Conservation (phyloP, 2,797 vertebrate genomes). For the Schizopygopsis malacanthus region DNA sequence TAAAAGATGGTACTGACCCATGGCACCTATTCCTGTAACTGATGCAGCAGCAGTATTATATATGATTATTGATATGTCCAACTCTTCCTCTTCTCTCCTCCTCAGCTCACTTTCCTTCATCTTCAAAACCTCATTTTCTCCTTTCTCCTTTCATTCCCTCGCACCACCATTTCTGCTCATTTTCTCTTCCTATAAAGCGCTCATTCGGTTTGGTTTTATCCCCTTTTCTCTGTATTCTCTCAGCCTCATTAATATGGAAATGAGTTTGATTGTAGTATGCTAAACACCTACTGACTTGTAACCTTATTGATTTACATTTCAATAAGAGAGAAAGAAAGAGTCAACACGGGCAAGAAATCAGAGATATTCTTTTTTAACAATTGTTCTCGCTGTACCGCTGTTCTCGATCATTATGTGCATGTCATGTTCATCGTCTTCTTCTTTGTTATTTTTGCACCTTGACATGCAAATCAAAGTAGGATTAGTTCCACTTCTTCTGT, state of each 20-base stretch:
- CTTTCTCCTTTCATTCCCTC: not conserved
- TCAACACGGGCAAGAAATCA: not conserved
- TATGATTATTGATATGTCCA: not conserved
- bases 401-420: not conserved
- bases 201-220: not conserved
- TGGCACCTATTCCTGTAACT: too few species aligned
- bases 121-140: constrained; percentile 12
- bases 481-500: not conserved
- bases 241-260: constrained; percentile 41
- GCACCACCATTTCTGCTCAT: not conserved
- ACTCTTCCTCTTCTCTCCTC: not conserved
- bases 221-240: not conserved
- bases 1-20: too few species aligned
- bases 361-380: not conserved
- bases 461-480: constrained; percentile 10
- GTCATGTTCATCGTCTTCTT: not conserved
- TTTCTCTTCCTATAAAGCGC: not conserved
- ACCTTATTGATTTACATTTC: constrained; percentile 16
- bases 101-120: not conserved
- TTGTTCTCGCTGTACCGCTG: not conserved
- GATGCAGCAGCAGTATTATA: too few species aligned
- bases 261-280: constrained; percentile 35
- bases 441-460: not conserved
- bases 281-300: not conserved
- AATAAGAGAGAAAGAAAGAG: not conserved